Base-by-base conservation (phyloP, 2,113 vertebrate genomes). In the Leptobrachium ailaonicum region DNA sequence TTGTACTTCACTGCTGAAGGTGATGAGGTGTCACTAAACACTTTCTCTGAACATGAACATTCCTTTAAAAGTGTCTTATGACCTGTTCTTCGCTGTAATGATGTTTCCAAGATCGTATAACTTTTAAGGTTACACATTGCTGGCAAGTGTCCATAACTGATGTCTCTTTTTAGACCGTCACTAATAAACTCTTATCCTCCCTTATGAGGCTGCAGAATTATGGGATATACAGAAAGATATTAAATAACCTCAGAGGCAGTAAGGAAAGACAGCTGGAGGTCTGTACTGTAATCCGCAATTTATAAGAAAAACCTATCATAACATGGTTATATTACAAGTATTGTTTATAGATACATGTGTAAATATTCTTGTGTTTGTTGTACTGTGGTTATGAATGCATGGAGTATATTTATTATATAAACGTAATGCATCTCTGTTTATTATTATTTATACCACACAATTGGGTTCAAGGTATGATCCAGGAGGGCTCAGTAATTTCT, bases 1-100 rank as follows among this genome's bases (percentile, higher is more conserved):
- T 50, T 54, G 56, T 44, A 13, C 20, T 56, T 5, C 68, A 14
- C 41, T 68, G 40, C 41, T 43, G 5, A 10, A 71, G n/a, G 71
- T 73, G 78, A 66, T 73, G 78, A 80, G 74, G 78, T 74, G 78
- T 44, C 54, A 43, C 1, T 62, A 71, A 73, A 74, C 71, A 41
- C 43, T 80, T 50, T 73, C 78, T 66, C 53, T 44, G 71, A 73
- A 73, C 78, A 44, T 64, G 50, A 47, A 9, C 63, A 45, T 41
- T 66, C 20, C 40, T 80, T 50, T 58, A 47, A 68, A 14, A 40
- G 63, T 71, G 45, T 42, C 53, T 47, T 40, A 70, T 50, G 56
- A 53, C 6, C n/a, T 47, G 40, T 76, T 12, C 45, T 8, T 32
- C 40, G 5, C 2, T 11, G 66, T 66, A 66, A 73, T 66, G 13